Conservation (phyloP, 2,888 invertebrate genomes). For the Iphiclides podalirius region DNA sequence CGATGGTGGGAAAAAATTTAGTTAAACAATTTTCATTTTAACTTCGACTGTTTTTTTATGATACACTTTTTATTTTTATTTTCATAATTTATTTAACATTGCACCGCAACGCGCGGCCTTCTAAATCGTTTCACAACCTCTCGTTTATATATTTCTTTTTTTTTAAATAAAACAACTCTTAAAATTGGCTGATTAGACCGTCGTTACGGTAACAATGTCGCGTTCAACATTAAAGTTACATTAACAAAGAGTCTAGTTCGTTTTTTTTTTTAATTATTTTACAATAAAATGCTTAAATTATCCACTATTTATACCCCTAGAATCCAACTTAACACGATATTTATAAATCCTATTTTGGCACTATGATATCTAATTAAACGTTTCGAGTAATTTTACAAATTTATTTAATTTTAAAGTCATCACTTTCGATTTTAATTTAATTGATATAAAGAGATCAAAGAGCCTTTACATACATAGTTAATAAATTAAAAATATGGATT, state of each 20-base stretch:
- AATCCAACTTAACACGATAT: conserved; percentile 67
- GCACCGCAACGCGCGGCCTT: conserved; percentile 55
- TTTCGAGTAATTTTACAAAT: conserved; percentile 49
- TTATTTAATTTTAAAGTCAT: conserved; percentile 32
- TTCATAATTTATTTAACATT: conserved; percentile 60
- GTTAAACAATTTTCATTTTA: conserved; percentile 48
- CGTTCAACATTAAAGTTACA: conserved; percentile 53
- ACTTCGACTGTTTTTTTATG: conserved; percentile 48
- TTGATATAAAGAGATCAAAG: conserved; percentile 26
- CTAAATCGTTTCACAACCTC: conserved; percentile 74
- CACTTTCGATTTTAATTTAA: conserved; percentile 41
- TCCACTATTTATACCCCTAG: conserved; percentile 64
- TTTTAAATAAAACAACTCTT: conserved; percentile 56
- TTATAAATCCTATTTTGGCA: conserved; percentile 75
- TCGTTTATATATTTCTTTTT: conserved; percentile 42
- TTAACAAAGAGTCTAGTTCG: conserved; percentile 76
- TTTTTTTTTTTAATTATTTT: conserved; percentile 62
- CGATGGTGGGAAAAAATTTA: conserved; percentile 66
- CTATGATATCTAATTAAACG: conserved; percentile 72
- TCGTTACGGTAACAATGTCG: conserved; percentile 49
- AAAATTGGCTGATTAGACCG: conserved; percentile 69
- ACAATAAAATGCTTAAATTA: conserved; percentile 64
- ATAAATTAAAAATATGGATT: conserved; percentile 7
- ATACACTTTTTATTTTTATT: conserved; percentile 50
- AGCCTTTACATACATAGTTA: conserved; percentile 15